These are phyloP conservation scores for Rallus crepitans DNA, from an alignment of 2,797 vertebrate species.

Conservation along the genomic window DNA sequence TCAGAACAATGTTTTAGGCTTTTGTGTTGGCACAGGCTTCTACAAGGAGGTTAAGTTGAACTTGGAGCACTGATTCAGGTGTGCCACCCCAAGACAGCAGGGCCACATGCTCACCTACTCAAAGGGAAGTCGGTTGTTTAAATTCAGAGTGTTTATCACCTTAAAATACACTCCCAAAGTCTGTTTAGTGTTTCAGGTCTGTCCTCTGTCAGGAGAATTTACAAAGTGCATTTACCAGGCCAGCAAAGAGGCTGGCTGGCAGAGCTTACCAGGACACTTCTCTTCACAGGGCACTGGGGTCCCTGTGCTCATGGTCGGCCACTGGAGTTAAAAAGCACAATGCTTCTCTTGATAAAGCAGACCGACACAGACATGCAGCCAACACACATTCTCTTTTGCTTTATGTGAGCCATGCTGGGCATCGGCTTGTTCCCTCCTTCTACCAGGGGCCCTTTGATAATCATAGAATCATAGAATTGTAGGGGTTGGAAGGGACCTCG, in stretches of 20 bases:
- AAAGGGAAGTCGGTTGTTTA: neutral
- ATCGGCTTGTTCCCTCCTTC: neutral
- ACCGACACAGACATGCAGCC: neutral
- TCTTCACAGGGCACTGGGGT: rapidly evolving
- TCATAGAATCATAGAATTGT: too few species aligned
- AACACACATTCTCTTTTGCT: neutral
- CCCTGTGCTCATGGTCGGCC: neutral
- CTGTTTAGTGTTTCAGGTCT: neutral
- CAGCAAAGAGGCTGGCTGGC: neutral
- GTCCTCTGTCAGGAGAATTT: neutral
- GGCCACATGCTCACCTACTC: neutral
- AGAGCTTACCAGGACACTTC: neutral
- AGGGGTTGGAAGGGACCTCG: too few species aligned
- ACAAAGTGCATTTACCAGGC: neutral
- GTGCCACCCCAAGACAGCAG: neutral
- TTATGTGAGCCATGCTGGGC: neutral
- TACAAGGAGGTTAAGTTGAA: neutral
- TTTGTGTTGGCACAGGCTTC: neutral
- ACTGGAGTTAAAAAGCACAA: neutral
- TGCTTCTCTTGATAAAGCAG: neutral
- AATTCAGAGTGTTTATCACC: neutral
- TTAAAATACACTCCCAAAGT: neutral
- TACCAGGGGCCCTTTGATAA: neutral
- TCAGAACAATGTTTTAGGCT: neutral
- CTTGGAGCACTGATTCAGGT: neutral